These are phyloP conservation scores for Hippopotamyrus pictus DNA, from an alignment of 2,797 vertebrate genomes.

Conservation along the genomic window DNA sequence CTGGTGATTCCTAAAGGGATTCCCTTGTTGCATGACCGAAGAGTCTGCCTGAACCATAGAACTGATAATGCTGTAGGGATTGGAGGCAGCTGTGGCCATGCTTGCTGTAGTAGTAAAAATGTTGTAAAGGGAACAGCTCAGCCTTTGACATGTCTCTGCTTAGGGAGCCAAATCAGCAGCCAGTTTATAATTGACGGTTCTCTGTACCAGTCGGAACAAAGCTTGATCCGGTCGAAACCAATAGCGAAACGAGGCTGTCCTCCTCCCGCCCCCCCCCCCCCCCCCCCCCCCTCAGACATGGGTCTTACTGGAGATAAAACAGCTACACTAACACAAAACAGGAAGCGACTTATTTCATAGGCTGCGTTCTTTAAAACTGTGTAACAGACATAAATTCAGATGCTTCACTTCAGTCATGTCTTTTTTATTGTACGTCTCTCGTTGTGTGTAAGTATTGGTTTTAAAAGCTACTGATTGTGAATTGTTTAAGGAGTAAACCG, in stretches of 20 bases:
- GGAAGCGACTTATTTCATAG: conserved; percentile 67
- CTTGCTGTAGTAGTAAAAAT: conserved; percentile 80
- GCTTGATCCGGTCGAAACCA: conserved; percentile 51
- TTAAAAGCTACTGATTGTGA: background rate
- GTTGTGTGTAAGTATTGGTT: background rate
- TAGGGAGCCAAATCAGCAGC: conserved; percentile 64
- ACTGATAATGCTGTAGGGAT: conserved; percentile 89
- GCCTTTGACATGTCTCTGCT: conserved; percentile 88
- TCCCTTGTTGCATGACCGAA: conserved; percentile 83
- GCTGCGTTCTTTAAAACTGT: background rate
- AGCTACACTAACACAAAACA: conserved; percentile 68
- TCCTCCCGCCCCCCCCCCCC: too few species aligned
- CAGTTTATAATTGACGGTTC: conserved; percentile 61
- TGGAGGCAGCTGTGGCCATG: conserved; percentile 94
- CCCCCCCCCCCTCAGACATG: conserved; percentile 43
- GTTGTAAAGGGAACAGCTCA: conserved; percentile 76
- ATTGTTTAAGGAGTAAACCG: background rate
- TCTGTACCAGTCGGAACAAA: conserved; percentile 60
- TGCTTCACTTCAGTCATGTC: background rate
- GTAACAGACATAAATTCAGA: background rate
- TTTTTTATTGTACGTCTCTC: background rate
- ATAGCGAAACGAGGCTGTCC: conserved; percentile 45
- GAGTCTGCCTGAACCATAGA: conserved; percentile 83
- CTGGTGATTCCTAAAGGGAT: conserved; percentile 83
- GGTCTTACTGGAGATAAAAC: conserved; percentile 39